phyloP scores from a whole-genome alignment of 2,888 invertebrate species.

The Craniophora ligustri region DNA sequence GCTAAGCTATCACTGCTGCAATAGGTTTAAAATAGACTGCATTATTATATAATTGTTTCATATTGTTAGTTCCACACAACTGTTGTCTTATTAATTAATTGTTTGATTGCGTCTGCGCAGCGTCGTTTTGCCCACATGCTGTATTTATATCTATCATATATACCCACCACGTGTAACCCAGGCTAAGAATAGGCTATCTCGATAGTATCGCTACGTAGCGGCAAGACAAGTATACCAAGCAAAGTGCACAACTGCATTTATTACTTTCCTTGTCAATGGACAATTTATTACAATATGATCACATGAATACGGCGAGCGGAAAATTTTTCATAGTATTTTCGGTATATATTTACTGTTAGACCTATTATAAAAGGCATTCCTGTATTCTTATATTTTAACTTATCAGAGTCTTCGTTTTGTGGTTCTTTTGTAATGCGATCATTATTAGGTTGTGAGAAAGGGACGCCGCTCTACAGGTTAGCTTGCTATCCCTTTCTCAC shows the following conservation, averaged over 20 bases:
- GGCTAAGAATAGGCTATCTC: neutral
- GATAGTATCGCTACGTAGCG: neutral
- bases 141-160: conserved; percentile 24
- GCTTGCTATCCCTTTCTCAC: neutral
- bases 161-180: neutral
- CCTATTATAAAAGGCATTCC: too few relatives aligned
- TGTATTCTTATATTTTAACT: too few relatives aligned
- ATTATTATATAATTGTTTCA: neutral
- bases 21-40: neutral
- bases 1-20: too few relatives aligned
- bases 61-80: conserved; percentile 4
- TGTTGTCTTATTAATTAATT: conserved; percentile 28
- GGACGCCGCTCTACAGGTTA: neutral
- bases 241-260: neutral
- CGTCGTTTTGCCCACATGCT: conserved; percentile 20
- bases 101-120: conserved; percentile 38
- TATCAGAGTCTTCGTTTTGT: too few relatives aligned
- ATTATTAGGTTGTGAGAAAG: neutral
- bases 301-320: too few relatives aligned
- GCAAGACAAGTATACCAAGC: neutral
- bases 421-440: too few relatives aligned
- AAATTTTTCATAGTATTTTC: too few relatives aligned
- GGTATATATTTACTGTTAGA: too few relatives aligned
- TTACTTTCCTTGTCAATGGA: neutral
- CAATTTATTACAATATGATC: too few relatives aligned